These are phyloP conservation scores for Solea solea DNA, from an alignment of 2,113 vertebrate genomes.

Conservation along the genomic window DNA sequence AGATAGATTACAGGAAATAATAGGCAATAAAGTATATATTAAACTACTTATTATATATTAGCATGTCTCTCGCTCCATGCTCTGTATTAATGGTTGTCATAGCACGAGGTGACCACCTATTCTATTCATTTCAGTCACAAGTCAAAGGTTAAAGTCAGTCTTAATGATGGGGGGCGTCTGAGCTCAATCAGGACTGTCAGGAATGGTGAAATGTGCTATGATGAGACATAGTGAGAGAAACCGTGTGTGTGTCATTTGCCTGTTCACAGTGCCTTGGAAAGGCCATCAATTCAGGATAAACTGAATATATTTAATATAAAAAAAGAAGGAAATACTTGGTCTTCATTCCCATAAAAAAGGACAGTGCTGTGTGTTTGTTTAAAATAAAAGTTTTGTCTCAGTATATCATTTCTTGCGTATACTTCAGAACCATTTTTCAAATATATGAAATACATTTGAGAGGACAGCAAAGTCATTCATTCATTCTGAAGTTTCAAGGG, in stretches of 20 bases:
- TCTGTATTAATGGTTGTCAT: constrained; percentile 34
- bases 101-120: constrained; percentile 19
- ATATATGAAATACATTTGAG: constrained; percentile 12
- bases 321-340: neutral
- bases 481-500: neutral
- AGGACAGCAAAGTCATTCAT: constrained; percentile 2
- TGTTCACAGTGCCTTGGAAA: constrained; percentile 26
- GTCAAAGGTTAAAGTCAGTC: constrained; percentile 53
- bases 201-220: constrained; percentile 34
- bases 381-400: neutral
- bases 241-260: neutral
- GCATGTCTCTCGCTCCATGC: constrained; percentile 8
- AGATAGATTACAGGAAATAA: neutral
- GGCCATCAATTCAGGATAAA: constrained; percentile 25
- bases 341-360: neutral
- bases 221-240: constrained; percentile 31
- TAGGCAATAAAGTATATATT: neutral
- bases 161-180: constrained; percentile 52
- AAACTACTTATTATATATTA: neutral
- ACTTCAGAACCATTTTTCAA: neutral
- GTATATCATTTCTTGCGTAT: neutral
- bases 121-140: constrained; percentile 44
- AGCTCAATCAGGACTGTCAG: constrained; percentile 59
- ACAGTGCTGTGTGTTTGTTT: neutral
- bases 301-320: neutral